Evolutionary conservation across 2,113 vertebrate species (phyloP).

Genomic region (Zosterops japonicus): DNA sequence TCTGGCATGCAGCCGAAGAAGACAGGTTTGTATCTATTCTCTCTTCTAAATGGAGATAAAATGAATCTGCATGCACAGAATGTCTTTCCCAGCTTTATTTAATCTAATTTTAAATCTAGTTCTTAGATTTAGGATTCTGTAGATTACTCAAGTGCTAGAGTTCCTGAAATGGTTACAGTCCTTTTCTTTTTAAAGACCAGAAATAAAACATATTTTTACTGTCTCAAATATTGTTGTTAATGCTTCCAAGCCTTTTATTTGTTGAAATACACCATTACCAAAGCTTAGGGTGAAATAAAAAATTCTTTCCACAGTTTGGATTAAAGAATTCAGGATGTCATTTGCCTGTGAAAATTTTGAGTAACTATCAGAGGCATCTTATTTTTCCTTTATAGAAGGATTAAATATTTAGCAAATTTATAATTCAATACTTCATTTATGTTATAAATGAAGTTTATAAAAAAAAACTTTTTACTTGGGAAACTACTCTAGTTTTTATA

Average conservation of each 20-base stretch:
- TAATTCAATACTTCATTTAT: not conserved
- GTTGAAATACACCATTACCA: not conserved
- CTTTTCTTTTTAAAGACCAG: not conserved
- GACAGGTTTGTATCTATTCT: slow-evolving; percentile 46
- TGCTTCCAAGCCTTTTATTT: not conserved
- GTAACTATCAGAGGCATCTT: not conserved
- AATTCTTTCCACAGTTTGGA: not conserved
- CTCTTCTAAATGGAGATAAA: not conserved
- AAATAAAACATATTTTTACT: not conserved
- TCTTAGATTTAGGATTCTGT: not conserved
- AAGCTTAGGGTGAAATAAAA: not conserved
- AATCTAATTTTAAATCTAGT: not conserved
- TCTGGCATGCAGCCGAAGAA: not conserved
- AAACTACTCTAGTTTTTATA: not conserved
- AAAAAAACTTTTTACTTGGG: not conserved
- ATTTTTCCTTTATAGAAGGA: not conserved
- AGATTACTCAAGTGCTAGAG: not conserved
- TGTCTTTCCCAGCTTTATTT: not conserved
- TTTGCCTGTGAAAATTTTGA: not conserved
- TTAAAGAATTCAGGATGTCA: not conserved
- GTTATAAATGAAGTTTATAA: too few relatives aligned
- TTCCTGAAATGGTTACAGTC: not conserved
- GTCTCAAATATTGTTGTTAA: not conserved
- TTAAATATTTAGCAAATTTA: not conserved
- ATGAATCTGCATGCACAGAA: not conserved